Percentiles rank a stretch among this genome's conserved stretches.
These are phyloP conservation scores for Hapalemur alaotrensis DNA, from an alignment of 2,797 vertebrate genomes.

Conservation along the genomic window DNA sequence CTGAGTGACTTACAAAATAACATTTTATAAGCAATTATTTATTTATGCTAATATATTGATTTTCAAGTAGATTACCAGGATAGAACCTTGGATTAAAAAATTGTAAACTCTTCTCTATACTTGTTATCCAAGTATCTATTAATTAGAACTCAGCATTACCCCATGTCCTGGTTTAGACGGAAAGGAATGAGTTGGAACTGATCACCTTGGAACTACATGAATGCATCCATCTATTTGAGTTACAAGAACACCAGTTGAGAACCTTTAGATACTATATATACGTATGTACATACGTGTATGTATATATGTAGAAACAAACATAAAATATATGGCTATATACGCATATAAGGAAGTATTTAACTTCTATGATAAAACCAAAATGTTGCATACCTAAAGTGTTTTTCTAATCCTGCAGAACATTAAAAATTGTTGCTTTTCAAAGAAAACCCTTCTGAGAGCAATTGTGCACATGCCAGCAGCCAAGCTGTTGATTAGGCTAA, in stretches of 20 bases:
- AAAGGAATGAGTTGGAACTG: not conserved
- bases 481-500: not conserved
- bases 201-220: not conserved
- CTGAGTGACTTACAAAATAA: not conserved
- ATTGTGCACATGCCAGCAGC: not conserved
- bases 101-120: not conserved
- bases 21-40: not conserved
- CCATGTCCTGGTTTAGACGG: not conserved
- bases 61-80: not conserved
- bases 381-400: not conserved
- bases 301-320: not conserved
- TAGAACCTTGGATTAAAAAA: not conserved
- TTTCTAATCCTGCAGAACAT: not conserved
- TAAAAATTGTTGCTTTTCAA: conserved; percentile 20
- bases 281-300: not conserved
- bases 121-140: not conserved
- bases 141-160: not conserved
- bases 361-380: not conserved
- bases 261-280: not conserved
- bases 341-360: not conserved
- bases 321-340: not conserved
- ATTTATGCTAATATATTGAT: not conserved
- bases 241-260: not conserved
- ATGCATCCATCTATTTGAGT: not conserved
- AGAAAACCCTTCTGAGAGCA: not conserved